Evolutionary conservation across 2,113 vertebrate genomes (phyloP).

Genomic region (Mionectes macconnelli): DNA sequence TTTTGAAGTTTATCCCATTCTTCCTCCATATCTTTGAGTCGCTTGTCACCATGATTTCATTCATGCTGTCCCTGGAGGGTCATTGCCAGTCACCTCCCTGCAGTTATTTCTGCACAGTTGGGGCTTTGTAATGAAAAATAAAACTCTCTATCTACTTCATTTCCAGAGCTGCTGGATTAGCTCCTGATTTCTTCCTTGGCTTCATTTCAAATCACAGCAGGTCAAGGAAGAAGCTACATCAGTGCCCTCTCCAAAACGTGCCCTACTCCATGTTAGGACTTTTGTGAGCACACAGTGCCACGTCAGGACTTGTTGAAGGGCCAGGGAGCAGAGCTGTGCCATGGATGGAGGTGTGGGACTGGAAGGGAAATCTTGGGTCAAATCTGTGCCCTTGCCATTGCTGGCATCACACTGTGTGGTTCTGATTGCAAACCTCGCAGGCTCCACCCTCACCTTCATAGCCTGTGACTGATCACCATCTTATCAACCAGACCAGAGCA

Average conservation of each 20-base stretch:
- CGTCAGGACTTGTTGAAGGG: neutral
- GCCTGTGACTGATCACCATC: neutral
- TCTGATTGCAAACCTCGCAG: neutral
- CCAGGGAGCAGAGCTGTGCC: neutral
- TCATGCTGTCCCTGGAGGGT: neutral
- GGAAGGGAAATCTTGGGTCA: neutral
- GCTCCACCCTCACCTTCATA: neutral
- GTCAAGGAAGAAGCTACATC: neutral
- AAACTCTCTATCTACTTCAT: slow-evolving; percentile 47
- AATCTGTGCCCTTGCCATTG: neutral
- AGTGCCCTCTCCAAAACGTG: neutral
- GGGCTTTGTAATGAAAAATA: slow-evolving; percentile 44
- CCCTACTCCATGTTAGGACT: neutral
- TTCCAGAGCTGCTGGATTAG: slow-evolving; percentile 58
- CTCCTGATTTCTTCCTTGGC: slow-evolving; percentile 47
- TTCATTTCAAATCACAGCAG: neutral
- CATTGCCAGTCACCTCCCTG: neutral
- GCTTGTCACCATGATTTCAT: neutral
- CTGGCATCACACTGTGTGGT: neutral
- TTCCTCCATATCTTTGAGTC: neutral
- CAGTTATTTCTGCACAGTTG: slow-evolving; percentile 57
- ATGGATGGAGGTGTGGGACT: rapidly evolving
- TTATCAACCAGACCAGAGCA: neutral
- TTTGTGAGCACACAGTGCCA: neutral
- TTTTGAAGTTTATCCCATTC: neutral